phyloP scores from a whole-genome alignment of 2,888 invertebrate species.

The Orthosia incerta region DNA sequence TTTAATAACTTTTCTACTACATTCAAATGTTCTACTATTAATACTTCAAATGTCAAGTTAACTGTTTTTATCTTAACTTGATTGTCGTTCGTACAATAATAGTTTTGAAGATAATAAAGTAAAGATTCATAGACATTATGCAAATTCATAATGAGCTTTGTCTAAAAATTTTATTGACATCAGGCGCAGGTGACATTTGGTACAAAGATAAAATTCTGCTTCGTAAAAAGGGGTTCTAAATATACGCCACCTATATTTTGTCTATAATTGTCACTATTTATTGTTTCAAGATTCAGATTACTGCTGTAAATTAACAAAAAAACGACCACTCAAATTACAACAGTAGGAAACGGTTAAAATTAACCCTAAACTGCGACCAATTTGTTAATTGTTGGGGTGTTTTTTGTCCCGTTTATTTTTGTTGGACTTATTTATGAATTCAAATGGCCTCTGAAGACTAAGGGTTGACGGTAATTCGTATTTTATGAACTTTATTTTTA shows the following conservation, averaged over 20 bases:
- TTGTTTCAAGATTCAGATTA: constrained; percentile 84
- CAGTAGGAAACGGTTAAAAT: constrained; percentile 85
- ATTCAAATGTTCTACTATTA: neutral
- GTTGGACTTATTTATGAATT: constrained; percentile 88
- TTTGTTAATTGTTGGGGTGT: constrained; percentile 89
- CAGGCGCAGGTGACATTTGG: neutral
- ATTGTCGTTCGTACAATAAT: neutral
- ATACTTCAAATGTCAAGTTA: constrained; percentile 24
- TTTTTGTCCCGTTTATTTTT: constrained; percentile 80
- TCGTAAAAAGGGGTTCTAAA: constrained; percentile 19
- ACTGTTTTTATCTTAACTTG: constrained; percentile 9
- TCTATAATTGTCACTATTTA: constrained; percentile 83
- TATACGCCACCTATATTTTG: constrained; percentile 34
- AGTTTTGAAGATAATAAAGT: neutral
- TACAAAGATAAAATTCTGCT: neutral
- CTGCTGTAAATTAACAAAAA: constrained; percentile 75
- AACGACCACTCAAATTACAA: constrained; percentile 73
- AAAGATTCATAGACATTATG: neutral
- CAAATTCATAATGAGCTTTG: neutral
- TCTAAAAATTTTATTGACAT: neutral
- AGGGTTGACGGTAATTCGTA: constrained; percentile 88
- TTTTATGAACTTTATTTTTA: constrained; percentile 89
- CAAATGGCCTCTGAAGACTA: constrained; percentile 85
- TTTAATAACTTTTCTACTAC: constrained; percentile 6
- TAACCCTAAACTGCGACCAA: constrained; percentile 86